Percentiles rank a stretch among this genome's conserved stretches.
phyloP scores from a whole-genome alignment of 1,140 invertebrate genomes.

The Delia radicum region DNA sequence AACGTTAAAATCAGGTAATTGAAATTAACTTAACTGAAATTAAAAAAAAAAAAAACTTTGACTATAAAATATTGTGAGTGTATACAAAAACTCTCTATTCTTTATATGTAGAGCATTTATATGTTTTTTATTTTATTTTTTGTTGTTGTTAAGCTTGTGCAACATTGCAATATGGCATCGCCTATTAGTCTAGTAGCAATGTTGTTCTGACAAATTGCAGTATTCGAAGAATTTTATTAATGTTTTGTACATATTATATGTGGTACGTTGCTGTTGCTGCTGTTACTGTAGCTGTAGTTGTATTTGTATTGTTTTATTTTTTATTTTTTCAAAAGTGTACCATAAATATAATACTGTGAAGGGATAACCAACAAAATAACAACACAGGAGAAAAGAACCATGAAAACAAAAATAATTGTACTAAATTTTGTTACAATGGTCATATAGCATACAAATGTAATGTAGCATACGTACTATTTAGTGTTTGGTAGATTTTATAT shows the following conservation, averaged over 20 bases:
- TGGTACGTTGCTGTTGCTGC: background rate
- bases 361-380: background rate
- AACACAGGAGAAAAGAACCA: background rate
- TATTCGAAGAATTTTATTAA: background rate
- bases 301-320: background rate
- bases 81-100: too few relatives aligned
- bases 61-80: too few relatives aligned
- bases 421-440: background rate
- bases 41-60: too few relatives aligned
- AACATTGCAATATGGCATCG: background rate
- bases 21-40: too few relatives aligned
- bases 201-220: slow-evolving; percentile 3
- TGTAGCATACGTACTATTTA: background rate
- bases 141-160: background rate
- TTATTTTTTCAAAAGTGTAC: too few relatives aligned
- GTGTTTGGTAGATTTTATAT: background rate
- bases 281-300: background rate
- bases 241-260: background rate
- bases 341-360: background rate
- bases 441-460: slow-evolving; percentile 1
- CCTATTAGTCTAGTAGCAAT: slow-evolving; percentile 4
- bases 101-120: too few relatives aligned
- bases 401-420: background rate
- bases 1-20: too few relatives aligned
- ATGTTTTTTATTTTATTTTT: background rate